These are phyloP conservation scores for Calameuta filiformis DNA, from an alignment of 2,888 invertebrate species.

Conservation along the genomic window DNA sequence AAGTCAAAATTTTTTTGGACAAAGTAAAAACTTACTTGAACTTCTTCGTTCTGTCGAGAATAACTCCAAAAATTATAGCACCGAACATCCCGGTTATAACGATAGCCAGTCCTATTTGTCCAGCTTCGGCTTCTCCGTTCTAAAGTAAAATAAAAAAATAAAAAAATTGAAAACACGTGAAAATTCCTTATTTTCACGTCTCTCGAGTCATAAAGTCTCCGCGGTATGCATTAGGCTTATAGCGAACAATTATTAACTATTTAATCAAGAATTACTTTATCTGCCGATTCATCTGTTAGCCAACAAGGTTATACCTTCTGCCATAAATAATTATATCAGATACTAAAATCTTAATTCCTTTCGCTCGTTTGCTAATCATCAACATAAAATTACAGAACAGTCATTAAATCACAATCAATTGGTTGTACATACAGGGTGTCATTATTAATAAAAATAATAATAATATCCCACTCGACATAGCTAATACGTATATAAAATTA, in stretches of 20 bases:
- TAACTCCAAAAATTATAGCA: slow-evolving; percentile 70
- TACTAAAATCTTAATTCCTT: background rate
- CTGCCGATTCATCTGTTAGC: background rate
- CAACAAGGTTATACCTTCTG: background rate
- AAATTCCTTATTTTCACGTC: background rate
- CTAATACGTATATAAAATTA: slow-evolving; percentile 19
- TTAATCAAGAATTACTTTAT: background rate
- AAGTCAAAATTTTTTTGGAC: background rate
- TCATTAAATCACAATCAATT: background rate
- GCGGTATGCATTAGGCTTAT: too few relatives aligned
- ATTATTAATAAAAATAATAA: background rate
- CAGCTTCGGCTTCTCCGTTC: slow-evolving; percentile 67
- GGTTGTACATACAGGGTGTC: background rate
- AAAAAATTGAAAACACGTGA: background rate
- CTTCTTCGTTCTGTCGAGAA: slow-evolving; percentile 71
- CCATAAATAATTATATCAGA: background rate
- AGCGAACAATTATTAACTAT: background rate
- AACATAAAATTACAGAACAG: background rate
- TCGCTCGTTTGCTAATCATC: background rate
- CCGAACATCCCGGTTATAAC: slow-evolving; percentile 72
- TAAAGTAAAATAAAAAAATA: slow-evolving; percentile 33
- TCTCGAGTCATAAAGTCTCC: background rate
- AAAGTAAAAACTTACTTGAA: slow-evolving; percentile 68
- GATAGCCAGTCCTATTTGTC: slow-evolving; percentile 70
- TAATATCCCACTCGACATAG: background rate